A percentile compares a stretch with the other conserved stretches of the same genome.
These are phyloP conservation scores for Cherax destructor DNA, from an alignment of 1,140 invertebrate species.

Conservation along the genomic window DNA sequence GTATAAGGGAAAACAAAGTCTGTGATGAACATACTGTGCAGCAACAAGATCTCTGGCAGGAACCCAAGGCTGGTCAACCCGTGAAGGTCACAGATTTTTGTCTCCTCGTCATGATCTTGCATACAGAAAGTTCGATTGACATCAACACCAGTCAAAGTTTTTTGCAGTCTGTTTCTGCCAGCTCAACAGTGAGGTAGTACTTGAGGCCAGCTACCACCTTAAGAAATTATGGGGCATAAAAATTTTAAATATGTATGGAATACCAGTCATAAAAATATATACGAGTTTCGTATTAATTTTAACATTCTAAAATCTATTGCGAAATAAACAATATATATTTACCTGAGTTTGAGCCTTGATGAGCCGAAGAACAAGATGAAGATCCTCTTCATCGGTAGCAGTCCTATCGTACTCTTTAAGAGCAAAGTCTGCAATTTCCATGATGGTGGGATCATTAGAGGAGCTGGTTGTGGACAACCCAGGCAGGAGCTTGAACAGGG, in stretches of 20 bases:
- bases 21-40: slow-evolving; percentile 24
- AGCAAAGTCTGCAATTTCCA: slow-evolving; percentile 67
- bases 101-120: slow-evolving; percentile 52
- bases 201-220: slow-evolving; percentile 67
- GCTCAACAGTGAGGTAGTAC: slow-evolving; percentile 67
- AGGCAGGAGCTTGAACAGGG: slow-evolving; percentile 46
- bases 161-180: slow-evolving; percentile 66
- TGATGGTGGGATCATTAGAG: slow-evolving; percentile 66
- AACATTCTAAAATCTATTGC: no score
- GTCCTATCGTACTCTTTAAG: slow-evolving; percentile 65
- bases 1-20: neutral
- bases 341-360: slow-evolving; percentile 71
- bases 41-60: slow-evolving; percentile 62
- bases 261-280: no score
- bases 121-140: slow-evolving; percentile 67
- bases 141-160: slow-evolving; percentile 57
- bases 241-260: no score
- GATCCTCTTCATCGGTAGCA: slow-evolving; percentile 60
- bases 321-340: neutral
- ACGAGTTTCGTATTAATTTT: no score
- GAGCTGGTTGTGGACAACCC: slow-evolving; percentile 64
- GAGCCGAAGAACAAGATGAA: slow-evolving; percentile 64
- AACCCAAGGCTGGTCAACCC: slow-evolving; percentile 69
- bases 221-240: neutral
- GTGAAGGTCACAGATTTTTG: slow-evolving; percentile 69